Conservation (phyloP, 64 coral and sea anemone genomes). For the Dendronephthya gigantea region DNA sequence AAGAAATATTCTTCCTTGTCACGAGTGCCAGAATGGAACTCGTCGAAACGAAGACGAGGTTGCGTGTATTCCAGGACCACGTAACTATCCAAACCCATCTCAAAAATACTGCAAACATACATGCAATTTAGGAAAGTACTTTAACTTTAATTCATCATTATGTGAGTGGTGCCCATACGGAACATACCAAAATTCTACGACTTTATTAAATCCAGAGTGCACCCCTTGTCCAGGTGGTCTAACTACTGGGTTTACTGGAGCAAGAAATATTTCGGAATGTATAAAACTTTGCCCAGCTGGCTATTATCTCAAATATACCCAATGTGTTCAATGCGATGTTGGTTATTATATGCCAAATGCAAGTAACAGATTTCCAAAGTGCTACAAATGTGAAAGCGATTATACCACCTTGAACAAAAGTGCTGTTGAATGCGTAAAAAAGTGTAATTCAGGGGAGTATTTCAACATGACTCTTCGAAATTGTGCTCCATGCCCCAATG, state of each 20-base stretch:
- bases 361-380: not conserved
- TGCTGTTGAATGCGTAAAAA: not conserved
- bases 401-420: not conserved
- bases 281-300: not conserved
- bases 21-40: not conserved
- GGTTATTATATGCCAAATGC: not conserved
- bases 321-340: not conserved
- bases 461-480: not conserved
- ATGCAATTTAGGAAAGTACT: slow-evolving; percentile 17
- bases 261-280: slow-evolving; percentile 1
- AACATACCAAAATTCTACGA: slow-evolving; percentile 29
- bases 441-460: slow-evolving; percentile 9
- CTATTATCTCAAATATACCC: not conserved
- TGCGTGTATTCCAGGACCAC: not conserved
- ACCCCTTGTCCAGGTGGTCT: not conserved
- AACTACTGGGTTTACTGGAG: not conserved
- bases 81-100: not conserved
- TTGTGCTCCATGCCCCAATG: slow-evolving; percentile 18
- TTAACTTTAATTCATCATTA: not conserved
- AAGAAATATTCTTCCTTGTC: not conserved
- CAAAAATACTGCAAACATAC: slow-evolving; percentile 17
- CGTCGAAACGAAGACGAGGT: not conserved
- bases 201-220: not conserved
- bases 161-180: slow-evolving; percentile 38
- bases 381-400: not conserved